Percentiles rank a stretch among this genome's conserved stretches.
Evolutionary conservation across 1,140 invertebrate genomes (phyloP).

Genomic region (Halyomorpha halys): DNA sequence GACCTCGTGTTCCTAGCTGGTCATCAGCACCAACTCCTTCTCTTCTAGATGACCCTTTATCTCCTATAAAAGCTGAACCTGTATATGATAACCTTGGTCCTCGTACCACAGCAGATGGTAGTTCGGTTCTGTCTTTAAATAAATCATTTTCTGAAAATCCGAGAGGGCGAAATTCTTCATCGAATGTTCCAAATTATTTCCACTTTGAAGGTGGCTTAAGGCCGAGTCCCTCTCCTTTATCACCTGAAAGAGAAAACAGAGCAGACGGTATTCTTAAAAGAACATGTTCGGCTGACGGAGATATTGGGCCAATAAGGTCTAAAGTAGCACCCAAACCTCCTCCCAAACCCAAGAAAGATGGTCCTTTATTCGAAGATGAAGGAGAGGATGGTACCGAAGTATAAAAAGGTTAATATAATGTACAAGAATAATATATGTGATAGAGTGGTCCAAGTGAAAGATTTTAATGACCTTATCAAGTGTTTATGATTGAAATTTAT

Average conservation of each 20-base stretch:
- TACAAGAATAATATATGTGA: constrained; percentile 14
- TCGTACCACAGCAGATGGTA: constrained; percentile 73
- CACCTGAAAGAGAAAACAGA: constrained; percentile 16
- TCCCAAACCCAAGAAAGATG: constrained; percentile 58
- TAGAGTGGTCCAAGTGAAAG: constrained; percentile 17
- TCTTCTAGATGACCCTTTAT: constrained; percentile 29
- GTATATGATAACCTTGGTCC: constrained; percentile 75
- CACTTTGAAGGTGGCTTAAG: constrained; percentile 39
- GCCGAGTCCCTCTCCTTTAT: constrained; percentile 22
- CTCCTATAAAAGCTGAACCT: constrained; percentile 47
- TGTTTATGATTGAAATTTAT: constrained; percentile 1
- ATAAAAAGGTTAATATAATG: constrained; percentile 35
- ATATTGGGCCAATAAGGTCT: constrained; percentile 20
- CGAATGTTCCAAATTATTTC: constrained; percentile 39
- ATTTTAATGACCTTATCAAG: background rate
- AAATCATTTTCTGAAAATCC: constrained; percentile 40
- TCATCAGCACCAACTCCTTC: constrained; percentile 48
- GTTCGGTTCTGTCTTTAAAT: constrained; percentile 63
- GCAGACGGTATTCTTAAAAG: constrained; percentile 16
- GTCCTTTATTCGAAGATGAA: constrained; percentile 71
- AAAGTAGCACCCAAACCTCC: constrained; percentile 72
- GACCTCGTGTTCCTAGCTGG: constrained; percentile 72
- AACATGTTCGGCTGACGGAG: constrained; percentile 21
- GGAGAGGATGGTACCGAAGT: constrained; percentile 79
- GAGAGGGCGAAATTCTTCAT: constrained; percentile 42